Base-by-base conservation (phyloP, 1,140 invertebrate genomes). In the Condylostylus longicornis region DNA sequence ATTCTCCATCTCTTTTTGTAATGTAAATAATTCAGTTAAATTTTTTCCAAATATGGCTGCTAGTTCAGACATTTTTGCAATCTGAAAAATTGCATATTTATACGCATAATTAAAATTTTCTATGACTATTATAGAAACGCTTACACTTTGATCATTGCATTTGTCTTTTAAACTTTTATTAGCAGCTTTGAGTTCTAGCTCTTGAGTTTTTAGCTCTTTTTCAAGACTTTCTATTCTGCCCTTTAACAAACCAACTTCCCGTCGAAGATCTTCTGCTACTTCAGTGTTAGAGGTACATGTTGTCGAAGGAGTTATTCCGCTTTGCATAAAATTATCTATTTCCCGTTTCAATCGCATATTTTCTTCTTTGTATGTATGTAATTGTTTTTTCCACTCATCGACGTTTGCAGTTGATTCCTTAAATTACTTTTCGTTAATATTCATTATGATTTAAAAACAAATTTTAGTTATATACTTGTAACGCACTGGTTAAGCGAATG, bases 331-430 rank as follows among this genome's bases (percentile, higher is more conserved):
- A 22, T 51, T 27, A 14, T 61, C 58, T 49, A 61, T 54, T 32
- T 60, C 58, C 10, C 54, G 53, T 64, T 91, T 89, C 45, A 95
- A 75, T 41, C 84, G 71, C 35, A 79, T 75, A 66, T 94, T 94
- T 62, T 96, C 91, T 53, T 97, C 91, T 66, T 95, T 91, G 53
- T 95, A 91, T 23, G 83, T 79, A 46, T 93, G 89, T 38, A 97
- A 68, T 56, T 97, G 91, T 46, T 88, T 74, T 66, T 97, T 96
- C 93, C 93, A 98, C 61, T 96, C 90, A 52, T 97, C 91, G 6
- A 97, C 91, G 66, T 97, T 97, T 27, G 89, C 84, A 18, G 89
- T 96, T 44, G 86, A 93, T 64, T 98, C 93, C 56, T 59, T 20
- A 9, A 12, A n/a, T n/a, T n/a, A n/a, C n/a, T n/a, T n/a, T n/a